Base-by-base conservation (phyloP, 2,888 invertebrate genomes). In the Adelognathus sp. region DNA sequence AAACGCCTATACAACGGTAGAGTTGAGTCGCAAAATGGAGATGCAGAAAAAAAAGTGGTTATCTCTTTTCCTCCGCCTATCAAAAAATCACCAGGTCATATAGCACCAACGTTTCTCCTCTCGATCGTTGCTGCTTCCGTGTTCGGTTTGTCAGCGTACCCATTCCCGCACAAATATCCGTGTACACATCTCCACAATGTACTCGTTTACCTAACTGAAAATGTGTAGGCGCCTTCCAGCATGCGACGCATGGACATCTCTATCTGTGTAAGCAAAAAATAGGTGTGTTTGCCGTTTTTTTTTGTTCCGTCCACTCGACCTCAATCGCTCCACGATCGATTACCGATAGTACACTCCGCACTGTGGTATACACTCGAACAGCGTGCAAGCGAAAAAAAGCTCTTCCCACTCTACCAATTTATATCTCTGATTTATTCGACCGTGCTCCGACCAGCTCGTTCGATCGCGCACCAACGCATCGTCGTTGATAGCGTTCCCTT, bases 261-360 rank as follows among this genome's bases (percentile, higher is more conserved):
- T 41, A 24, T 21, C 11, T 4, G n/a, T 4, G 46, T 11, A 46
- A 3, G 46, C 21, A 52, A 64, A 66, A 66, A 52, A 66, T 52
- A 21, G 50, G 21, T 31, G 24, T 33, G 16, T 18, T 6, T 27
- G 14, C n/a, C 14, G 16, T 31, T 69, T 67, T 67, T 61, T 41
- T 74, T 79, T 71, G 66, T 54, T 16, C 3, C 54, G 14, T 52
- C 44, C 16, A 58, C 24, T 64, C 70, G 78, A 60, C 70, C 74
- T 74, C 74, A 70, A 79, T 79, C 60, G 74, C 74, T 70, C 64
- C 60, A 70, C 74, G 78, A 79, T 79, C 74, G 78, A 74, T 79
- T 70, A 70, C 74, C 74, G 27, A 36, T 54, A 54, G 60, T 60
- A 61, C 64, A 29, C 46, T 46, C 18, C 18, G 18, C n/a, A n/a